Evolutionary conservation across 2,888 invertebrate genomes (phyloP).

Genomic region (Hypercompe scribonia): DNA sequence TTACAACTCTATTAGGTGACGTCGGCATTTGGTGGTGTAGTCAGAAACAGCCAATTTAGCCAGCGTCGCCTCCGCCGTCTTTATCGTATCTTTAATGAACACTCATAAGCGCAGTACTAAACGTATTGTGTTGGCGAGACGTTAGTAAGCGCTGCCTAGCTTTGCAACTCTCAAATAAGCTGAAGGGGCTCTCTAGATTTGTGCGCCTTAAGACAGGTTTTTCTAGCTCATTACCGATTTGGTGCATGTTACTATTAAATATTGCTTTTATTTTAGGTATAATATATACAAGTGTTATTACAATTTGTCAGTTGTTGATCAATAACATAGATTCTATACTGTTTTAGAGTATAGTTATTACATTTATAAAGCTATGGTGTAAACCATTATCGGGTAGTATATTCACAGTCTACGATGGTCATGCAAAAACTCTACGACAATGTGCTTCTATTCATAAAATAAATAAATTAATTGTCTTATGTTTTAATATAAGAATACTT

Average conservation of each 20-base stretch:
- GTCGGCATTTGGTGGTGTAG: slow-evolving; percentile 48
- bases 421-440: no score
- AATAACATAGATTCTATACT: no score
- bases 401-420: no score
- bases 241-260: neutral
- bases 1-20: slow-evolving; percentile 42
- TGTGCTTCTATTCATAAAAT: no score
- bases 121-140: slow-evolving; percentile 72
- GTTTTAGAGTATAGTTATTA: no score
- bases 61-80: slow-evolving; percentile 75
- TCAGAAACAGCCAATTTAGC: slow-evolving; percentile 75
- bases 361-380: no score
- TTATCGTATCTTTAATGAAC: slow-evolving; percentile 86
- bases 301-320: no score
- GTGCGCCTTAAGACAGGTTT: slow-evolving; percentile 57
- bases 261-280: neutral
- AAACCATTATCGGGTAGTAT: no score
- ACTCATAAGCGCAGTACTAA: slow-evolving; percentile 83
- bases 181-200: slow-evolving; percentile 73
- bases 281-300: no score
- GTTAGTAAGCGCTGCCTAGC: slow-evolving; percentile 53
- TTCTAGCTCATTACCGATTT: slow-evolving; percentile 39
- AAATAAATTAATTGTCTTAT: no score
- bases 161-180: slow-evolving; percentile 62
- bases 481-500: neutral